Percentiles rank a stretch among this genome's conserved stretches.
phyloP scores from a whole-genome alignment of 1,140 invertebrate genomes.

The Bombus haemorrhoidalis region DNA sequence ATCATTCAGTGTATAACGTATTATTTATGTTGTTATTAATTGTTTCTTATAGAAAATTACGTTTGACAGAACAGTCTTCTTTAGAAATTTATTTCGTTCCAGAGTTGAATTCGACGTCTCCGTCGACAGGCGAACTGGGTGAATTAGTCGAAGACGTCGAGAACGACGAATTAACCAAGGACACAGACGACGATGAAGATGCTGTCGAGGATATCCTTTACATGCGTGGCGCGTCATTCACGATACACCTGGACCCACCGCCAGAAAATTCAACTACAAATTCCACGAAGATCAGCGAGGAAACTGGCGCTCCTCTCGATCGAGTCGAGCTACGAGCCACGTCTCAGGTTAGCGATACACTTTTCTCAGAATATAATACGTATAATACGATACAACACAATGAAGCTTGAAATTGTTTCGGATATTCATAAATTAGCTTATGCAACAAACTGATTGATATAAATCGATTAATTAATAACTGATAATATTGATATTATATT shows the following conservation, averaged over 20 bases:
- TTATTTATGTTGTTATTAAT: too few species aligned
- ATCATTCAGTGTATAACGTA: background rate
- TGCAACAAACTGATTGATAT: background rate
- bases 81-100: slow-evolving; percentile 73
- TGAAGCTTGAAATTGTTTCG: background rate
- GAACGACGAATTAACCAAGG: slow-evolving; percentile 77
- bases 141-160: slow-evolving; percentile 71
- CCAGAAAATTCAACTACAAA: slow-evolving; percentile 70
- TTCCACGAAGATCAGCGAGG: slow-evolving; percentile 69
- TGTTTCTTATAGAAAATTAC: background rate
- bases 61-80: background rate
- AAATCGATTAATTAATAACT: background rate
- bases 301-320: slow-evolving; percentile 67
- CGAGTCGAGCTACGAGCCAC: slow-evolving; percentile 64
- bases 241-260: slow-evolving; percentile 86
- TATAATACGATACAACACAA: too few species aligned
- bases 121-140: slow-evolving; percentile 78
- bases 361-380: background rate
- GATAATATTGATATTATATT: background rate
- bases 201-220: slow-evolving; percentile 88
- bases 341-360: slow-evolving; percentile 65
- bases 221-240: slow-evolving; percentile 91
- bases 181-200: slow-evolving; percentile 83
- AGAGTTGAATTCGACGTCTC: slow-evolving; percentile 89
- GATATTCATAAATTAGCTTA: background rate